Base-by-base conservation (phyloP, 35 echinoderm and acorn worm genomes). In the Ptychodera flava region DNA sequence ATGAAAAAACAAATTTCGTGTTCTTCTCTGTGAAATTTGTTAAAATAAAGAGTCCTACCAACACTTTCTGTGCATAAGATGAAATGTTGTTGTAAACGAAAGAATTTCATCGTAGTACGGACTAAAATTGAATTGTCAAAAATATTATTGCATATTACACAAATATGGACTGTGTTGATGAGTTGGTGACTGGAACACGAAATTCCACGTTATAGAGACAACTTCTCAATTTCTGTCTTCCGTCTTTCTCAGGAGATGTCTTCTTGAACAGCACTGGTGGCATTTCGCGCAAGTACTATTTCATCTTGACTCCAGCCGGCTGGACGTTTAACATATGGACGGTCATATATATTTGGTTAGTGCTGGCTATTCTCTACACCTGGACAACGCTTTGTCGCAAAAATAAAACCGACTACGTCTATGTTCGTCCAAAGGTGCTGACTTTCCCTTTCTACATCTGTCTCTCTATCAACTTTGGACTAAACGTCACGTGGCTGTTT, bases 401-500 rank as follows among this genome's bases (percentile, higher is more conserved):
- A 6, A 64, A 64, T 22, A 64, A 64, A 64, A 12, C 45, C 6
- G 45, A 64, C 45, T 64, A 64, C 45, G 45, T 64, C 6, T 64
- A 64, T 22, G 45, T 64, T 12, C 22, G 22, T 64, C 45, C 45
- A 6, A 6, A 64, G 22, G 45, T 64, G 45, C 22, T 64, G 45
- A 64, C 45, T 64, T 64, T 22, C 22, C 6, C 6, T 64, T 64
- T 64, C 45, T 64, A 64, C 45, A 22, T 6, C 22, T 12, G 6
- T 12, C 22, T 64, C 45, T 12, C 22, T 64, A 6, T 94, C 33
- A 88, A 94, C 35, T 38, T 91, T 1, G 85, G 36, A 32, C 33
- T 83, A 1, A 94, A 94, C 35, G 79, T 91, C 0, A 87, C 85
- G 1, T 94, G 92, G 92, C 31, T 88, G 29, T 88, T 91, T 80